Percentiles rank a stretch among this genome's conserved stretches.
Conservation (phyloP, 2,113 vertebrate genomes). For the Asarcornis scutulata region DNA sequence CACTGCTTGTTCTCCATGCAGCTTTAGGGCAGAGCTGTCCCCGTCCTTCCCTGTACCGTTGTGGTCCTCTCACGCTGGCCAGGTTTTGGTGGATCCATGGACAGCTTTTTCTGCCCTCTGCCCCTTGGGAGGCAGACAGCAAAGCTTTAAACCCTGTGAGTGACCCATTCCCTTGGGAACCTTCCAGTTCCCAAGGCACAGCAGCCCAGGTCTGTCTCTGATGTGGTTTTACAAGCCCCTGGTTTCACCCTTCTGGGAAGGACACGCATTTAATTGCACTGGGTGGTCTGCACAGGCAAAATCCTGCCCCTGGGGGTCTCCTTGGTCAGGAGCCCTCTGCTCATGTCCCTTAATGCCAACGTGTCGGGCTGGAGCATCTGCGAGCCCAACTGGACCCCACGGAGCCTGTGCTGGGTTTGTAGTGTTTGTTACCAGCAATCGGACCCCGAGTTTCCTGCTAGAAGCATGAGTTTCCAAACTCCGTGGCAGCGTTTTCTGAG, state of each 20-base stretch:
- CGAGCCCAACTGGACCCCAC: background rate
- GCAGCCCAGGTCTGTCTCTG: background rate
- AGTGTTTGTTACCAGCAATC: background rate
- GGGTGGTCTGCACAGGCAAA: background rate
- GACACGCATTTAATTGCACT: fast-evolving
- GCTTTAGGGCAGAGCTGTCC: background rate
- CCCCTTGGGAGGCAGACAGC: background rate
- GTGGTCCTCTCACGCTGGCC: background rate
- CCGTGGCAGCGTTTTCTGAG: background rate
- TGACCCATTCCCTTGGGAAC: too few relatives aligned
- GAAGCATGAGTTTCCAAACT: constrained; percentile 15
- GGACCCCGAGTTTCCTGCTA: background rate
- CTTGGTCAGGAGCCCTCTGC: background rate
- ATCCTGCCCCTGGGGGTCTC: background rate
- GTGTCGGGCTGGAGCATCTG: background rate
- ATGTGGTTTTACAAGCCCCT: background rate
- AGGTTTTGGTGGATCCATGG: background rate
- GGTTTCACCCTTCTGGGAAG: background rate
- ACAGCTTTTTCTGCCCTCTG: background rate
- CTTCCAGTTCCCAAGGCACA: background rate
- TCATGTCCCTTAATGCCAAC: background rate
- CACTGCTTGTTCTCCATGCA: background rate
- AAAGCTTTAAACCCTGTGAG: background rate
- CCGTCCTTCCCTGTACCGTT: background rate
- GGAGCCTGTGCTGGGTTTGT: background rate